Evolutionary conservation across 2,113 vertebrate genomes (phyloP).

Genomic region (Microcebus ravelobensis): DNA sequence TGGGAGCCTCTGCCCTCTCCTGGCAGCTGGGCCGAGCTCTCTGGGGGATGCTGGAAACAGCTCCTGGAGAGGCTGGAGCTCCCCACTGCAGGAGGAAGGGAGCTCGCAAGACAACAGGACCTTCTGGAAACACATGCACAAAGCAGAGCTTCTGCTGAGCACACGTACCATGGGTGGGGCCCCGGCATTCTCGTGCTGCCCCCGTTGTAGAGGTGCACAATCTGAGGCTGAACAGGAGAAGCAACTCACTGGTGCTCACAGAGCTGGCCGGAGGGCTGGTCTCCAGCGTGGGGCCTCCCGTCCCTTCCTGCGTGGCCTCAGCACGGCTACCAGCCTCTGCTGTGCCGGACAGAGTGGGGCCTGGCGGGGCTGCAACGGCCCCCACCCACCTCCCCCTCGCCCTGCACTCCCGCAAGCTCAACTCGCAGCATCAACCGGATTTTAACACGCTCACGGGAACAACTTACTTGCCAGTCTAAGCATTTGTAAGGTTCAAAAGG

Average conservation of each 20-base stretch:
- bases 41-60: accelerated
- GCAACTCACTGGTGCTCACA: too few species aligned
- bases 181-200: neutral
- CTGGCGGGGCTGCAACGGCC: accelerated
- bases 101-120: too few species aligned
- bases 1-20: neutral
- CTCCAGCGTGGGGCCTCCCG: too few species aligned
- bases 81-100: neutral
- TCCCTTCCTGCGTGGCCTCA: too few species aligned
- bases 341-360: neutral
- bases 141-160: too few species aligned
- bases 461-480: neutral
- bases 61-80: neutral
- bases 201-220: too few species aligned
- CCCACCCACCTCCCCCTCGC: neutral
- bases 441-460: accelerated
- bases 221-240: neutral
- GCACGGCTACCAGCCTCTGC: neutral
- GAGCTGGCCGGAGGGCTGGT: neutral
- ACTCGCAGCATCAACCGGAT: neutral
- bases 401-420: too few species aligned
- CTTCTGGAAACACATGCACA: too few species aligned
- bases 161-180: neutral
- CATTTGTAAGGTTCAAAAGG: neutral
- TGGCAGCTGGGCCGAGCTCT: accelerated